phyloP scores from a whole-genome alignment of 2,888 invertebrate genomes.

The Euphydryas editha region DNA sequence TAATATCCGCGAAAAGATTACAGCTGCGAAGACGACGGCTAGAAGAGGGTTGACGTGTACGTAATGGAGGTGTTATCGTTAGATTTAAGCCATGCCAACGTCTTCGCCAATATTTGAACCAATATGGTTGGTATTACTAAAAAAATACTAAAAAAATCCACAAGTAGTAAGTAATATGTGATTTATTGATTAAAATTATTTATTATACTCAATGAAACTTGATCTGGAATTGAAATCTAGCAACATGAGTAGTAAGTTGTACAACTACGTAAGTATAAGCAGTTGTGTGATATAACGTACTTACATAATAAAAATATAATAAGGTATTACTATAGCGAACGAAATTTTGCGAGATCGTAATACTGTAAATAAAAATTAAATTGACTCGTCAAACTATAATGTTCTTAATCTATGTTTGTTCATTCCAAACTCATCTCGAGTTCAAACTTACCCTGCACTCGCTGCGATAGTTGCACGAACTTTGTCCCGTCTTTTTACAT shows the following conservation, averaged over 20 bases:
- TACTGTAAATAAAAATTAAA: too few species aligned
- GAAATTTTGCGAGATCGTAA: too few species aligned
- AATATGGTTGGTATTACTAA: background rate
- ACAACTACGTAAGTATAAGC: too few species aligned
- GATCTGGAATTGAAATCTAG: too few species aligned
- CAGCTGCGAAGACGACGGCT: constrained; percentile 64
- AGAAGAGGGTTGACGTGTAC: constrained; percentile 80
- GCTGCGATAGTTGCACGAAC: background rate
- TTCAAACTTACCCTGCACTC: background rate
- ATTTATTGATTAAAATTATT: too few species aligned
- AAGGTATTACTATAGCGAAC: too few species aligned
- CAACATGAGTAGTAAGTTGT: too few species aligned
- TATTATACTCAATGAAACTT: too few species aligned
- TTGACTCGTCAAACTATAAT: background rate
- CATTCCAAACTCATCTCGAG: background rate
- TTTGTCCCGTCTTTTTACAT: constrained; percentile 48
- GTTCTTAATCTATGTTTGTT: background rate
- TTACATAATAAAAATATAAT: too few species aligned
- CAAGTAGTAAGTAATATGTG: background rate
- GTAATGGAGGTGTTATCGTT: constrained; percentile 76
- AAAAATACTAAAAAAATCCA: background rate
- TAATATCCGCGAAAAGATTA: constrained; percentile 81
- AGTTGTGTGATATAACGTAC: too few species aligned
- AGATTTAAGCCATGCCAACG: constrained; percentile 58
- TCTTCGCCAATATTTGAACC: constrained; percentile 1